Evolutionary conservation across 2,113 vertebrate genomes (phyloP).

Genomic region (Porphyrio hochstetteri): DNA sequence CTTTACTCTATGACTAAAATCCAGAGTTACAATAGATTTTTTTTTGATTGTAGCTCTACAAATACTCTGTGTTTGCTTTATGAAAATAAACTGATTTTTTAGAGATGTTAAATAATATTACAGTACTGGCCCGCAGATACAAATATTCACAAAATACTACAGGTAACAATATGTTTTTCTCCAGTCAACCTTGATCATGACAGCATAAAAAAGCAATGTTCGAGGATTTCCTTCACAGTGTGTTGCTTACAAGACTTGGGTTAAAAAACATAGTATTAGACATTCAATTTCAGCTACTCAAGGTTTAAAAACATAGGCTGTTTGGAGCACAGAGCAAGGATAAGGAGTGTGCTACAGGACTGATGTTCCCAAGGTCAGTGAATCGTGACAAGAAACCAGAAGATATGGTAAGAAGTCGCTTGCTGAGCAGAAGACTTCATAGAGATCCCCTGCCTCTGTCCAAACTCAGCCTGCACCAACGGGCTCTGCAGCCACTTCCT

Average conservation of each 20-base stretch:
- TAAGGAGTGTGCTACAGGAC: neutral
- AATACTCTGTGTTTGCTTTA: neutral
- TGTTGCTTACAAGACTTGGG: neutral
- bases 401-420: neutral
- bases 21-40: neutral
- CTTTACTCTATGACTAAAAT: neutral
- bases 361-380: neutral
- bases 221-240: neutral
- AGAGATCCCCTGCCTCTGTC: neutral
- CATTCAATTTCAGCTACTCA: neutral
- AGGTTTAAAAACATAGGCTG: neutral
- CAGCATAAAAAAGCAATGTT: neutral
- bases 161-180: neutral
- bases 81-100: neutral
- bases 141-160: neutral
- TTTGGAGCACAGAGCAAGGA: neutral
- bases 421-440: neutral
- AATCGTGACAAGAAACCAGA: neutral
- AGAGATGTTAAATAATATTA: neutral
- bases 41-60: neutral
- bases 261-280: neutral
- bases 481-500: neutral
- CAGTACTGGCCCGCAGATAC: neutral
- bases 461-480: fast-evolving
- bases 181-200: neutral